Conservation (phyloP, 2,888 invertebrate species). For the Drosophila paracracens region DNA sequence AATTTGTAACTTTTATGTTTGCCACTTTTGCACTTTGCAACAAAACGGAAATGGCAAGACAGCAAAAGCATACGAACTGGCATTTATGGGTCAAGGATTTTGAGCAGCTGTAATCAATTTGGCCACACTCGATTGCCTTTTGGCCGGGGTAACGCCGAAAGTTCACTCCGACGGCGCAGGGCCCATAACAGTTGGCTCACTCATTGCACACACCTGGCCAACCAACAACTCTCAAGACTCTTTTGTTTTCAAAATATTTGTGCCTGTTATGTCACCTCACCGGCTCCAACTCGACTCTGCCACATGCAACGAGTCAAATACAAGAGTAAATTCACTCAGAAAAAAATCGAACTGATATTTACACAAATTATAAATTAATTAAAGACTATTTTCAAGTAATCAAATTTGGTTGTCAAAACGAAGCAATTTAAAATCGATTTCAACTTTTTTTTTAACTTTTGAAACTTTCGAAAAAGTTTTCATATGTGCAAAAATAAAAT, state of each 20-base stretch:
- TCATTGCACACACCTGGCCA: slow-evolving; percentile 55
- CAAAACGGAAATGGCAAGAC: slow-evolving; percentile 66
- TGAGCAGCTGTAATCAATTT: slow-evolving; percentile 55
- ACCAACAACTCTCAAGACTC: slow-evolving; percentile 1
- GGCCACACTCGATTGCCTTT: slow-evolving; percentile 69
- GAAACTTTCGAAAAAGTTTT: neutral
- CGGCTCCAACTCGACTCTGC: slow-evolving; percentile 13
- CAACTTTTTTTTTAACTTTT: neutral
- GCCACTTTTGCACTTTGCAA: slow-evolving; percentile 61
- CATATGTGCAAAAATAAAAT: neutral
- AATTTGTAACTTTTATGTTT: slow-evolving; percentile 25
- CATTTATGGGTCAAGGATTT: slow-evolving; percentile 66
- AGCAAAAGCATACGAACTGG: slow-evolving; percentile 23
- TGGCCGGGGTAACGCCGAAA: slow-evolving; percentile 42
- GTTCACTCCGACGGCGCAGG: slow-evolving; percentile 39
- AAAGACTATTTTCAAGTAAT: neutral
- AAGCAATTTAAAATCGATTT: neutral
- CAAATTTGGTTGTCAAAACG: neutral
- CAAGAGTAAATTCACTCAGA: neutral
- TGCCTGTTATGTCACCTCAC: slow-evolving; percentile 68
- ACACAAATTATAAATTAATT: neutral
- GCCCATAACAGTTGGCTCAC: slow-evolving; percentile 10
- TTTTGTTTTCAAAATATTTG: slow-evolving; percentile 61
- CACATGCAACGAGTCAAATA: neutral
- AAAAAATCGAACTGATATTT: neutral